Evolutionary conservation across 1,140 invertebrate species (phyloP).

Genomic region (Drosophila virilis): DNA sequence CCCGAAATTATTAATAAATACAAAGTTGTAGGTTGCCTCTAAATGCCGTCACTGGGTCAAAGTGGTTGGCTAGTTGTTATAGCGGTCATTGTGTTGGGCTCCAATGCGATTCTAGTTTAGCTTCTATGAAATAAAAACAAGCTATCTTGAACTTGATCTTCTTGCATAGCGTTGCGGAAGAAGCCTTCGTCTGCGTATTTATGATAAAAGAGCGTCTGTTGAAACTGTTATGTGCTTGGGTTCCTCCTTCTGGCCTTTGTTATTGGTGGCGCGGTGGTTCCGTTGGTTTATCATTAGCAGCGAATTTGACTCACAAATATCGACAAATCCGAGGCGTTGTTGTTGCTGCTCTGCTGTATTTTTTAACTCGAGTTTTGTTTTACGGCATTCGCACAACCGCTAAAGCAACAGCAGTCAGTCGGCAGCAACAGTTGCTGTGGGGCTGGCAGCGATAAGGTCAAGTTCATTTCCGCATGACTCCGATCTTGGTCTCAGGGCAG

Average conservation of each 20-base stretch:
- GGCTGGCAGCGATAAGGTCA: constrained; percentile 73
- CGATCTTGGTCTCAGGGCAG: constrained; percentile 31
- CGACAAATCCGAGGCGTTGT: constrained; percentile 37
- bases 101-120: constrained; percentile 32
- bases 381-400: constrained; percentile 45
- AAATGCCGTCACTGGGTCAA: constrained; percentile 60
- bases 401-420: constrained; percentile 22
- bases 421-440: constrained; percentile 17
- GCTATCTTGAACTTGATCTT: constrained; percentile 70
- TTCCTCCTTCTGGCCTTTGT: constrained; percentile 7
- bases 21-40: too few relatives aligned
- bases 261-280: constrained; percentile 53
- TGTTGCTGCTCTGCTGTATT: constrained; percentile 54
- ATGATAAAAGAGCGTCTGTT: background rate
- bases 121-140: constrained; percentile 9
- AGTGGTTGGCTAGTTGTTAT: constrained; percentile 23
- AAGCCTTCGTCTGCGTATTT: constrained; percentile 37
- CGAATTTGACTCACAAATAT: constrained; percentile 76
- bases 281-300: constrained; percentile 70
- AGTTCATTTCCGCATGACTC: constrained; percentile 72
- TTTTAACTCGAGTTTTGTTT: constrained; percentile 66
- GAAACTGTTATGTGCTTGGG: constrained; percentile 9
- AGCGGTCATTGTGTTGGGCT: constrained; percentile 19
- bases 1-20: constrained; percentile 31
- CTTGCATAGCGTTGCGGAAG: constrained; percentile 57